Evolutionary conservation across 2,888 invertebrate species (phyloP).

Genomic region (Oscheius sp.): DNA sequence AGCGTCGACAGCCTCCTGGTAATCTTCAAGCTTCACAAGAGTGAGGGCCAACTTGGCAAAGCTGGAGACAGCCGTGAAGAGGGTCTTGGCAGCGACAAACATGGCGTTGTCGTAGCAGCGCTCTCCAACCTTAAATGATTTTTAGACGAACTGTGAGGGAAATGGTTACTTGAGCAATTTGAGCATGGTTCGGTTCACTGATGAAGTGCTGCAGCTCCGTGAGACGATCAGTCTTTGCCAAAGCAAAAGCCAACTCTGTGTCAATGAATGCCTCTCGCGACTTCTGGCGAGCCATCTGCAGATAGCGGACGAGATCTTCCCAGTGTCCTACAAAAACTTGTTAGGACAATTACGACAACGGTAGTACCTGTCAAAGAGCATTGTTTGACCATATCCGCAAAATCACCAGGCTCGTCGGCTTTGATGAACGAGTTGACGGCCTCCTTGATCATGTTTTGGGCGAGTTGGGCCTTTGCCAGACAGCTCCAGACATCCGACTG

Average conservation of each 20-base stretch:
- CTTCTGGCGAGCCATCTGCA: slow-evolving; percentile 98
- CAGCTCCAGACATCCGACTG: slow-evolving; percentile 97
- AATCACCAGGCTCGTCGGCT: slow-evolving; percentile 97
- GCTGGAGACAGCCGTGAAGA: slow-evolving; percentile 99
- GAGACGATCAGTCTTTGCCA: slow-evolving; percentile 94
- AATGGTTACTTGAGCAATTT: slow-evolving; percentile 86
- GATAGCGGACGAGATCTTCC: slow-evolving; percentile 96
- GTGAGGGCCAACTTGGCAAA: slow-evolving; percentile 97
- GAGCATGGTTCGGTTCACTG: slow-evolving; percentile 98
- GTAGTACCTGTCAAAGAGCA: slow-evolving; percentile 83
- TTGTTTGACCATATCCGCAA: slow-evolving; percentile 96
- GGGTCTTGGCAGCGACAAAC: slow-evolving; percentile 96
- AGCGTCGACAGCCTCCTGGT: slow-evolving; percentile 97
- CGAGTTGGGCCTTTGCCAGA: slow-evolving; percentile 93
- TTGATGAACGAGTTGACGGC: slow-evolving; percentile 99
- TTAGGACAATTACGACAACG: neutral
- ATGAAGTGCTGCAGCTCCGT: slow-evolving; percentile 99
- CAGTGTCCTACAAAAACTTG: slow-evolving; percentile 81
- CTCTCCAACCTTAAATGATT: slow-evolving; percentile 84
- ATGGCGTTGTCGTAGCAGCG: slow-evolving; percentile 97
- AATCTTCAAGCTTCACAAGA: slow-evolving; percentile 94
- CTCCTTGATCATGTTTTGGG: slow-evolving; percentile 93
- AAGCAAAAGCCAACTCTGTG: slow-evolving; percentile 97
- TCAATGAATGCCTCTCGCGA: slow-evolving; percentile 98
- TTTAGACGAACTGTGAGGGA: neutral